These are phyloP conservation scores for Drosophila rellima DNA, from an alignment of 2,888 invertebrate species.

Conservation along the genomic window DNA sequence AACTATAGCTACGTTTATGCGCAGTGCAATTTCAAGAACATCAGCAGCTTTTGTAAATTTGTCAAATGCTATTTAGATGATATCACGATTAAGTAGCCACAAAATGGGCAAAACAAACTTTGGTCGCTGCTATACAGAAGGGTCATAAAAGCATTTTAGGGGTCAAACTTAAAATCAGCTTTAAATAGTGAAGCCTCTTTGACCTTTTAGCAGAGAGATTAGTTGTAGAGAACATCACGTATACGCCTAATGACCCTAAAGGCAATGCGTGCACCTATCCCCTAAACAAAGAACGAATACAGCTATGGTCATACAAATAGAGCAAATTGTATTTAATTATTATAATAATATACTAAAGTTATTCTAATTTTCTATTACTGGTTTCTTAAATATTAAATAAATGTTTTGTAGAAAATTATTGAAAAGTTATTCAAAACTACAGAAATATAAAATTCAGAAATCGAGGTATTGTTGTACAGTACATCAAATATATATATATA, in stretches of 20 bases:
- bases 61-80: not conserved
- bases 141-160: constrained; percentile 18
- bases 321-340: no score
- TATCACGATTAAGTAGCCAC: constrained; percentile 5
- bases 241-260: constrained; percentile 71
- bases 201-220: constrained; percentile 23
- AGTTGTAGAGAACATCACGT: constrained; percentile 62
- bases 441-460: no score
- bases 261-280: constrained; percentile 7
- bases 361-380: not conserved
- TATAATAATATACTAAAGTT: no score
- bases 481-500: no score
- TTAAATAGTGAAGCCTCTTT: constrained; percentile 38
- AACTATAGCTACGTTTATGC: constrained; percentile 30
- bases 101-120: constrained; percentile 5
- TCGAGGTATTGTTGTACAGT: no score
- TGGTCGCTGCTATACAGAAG: constrained; percentile 5
- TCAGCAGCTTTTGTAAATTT: not conserved
- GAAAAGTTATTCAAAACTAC: no score
- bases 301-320: constrained; percentile 1
- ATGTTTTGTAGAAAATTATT: no score
- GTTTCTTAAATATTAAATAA: no score
- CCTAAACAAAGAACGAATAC: not conserved
- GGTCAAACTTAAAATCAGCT: constrained; percentile 45
- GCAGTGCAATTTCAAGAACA: constrained; percentile 5